A percentile compares a stretch with the other conserved stretches of the same genome.
These are phyloP conservation scores for Gonatopus flavifemur DNA, from an alignment of 1,140 invertebrate genomes.

Conservation along the genomic window DNA sequence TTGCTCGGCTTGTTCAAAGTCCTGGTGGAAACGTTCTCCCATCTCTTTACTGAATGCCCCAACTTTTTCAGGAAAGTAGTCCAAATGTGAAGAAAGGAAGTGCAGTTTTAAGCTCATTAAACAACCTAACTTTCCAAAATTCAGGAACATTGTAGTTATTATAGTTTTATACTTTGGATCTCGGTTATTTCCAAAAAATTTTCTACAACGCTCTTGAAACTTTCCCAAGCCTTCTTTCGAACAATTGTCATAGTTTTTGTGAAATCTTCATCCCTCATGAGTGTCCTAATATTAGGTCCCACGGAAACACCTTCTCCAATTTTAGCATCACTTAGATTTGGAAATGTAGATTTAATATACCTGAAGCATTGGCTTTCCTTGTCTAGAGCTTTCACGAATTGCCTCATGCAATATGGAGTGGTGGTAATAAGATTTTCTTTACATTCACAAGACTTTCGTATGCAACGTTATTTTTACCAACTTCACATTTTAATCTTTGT, in stretches of 20 bases:
- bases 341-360: background rate
- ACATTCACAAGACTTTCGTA: background rate
- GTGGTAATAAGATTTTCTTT: background rate
- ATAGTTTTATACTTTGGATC: background rate
- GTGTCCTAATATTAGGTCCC: background rate
- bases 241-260: background rate
- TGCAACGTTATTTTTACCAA: background rate
- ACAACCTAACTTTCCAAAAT: conserved; percentile 27
- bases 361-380: background rate
- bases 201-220: background rate
- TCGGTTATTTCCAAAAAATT: background rate
- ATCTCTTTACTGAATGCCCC: conserved; percentile 28
- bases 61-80: conserved; percentile 21
- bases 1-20: conserved; percentile 34
- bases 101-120: conserved; percentile 21
- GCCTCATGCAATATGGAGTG: background rate
- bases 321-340: background rate
- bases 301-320: background rate
- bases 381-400: background rate
- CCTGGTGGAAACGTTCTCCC: conserved; percentile 38
- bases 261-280: background rate
- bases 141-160: background rate
- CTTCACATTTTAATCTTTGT: background rate
- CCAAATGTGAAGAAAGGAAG: conserved; percentile 2
- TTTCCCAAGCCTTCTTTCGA: background rate